These are phyloP conservation scores for Arctopsyche grandis DNA, from an alignment of 1,140 invertebrate species.

Conservation along the genomic window DNA sequence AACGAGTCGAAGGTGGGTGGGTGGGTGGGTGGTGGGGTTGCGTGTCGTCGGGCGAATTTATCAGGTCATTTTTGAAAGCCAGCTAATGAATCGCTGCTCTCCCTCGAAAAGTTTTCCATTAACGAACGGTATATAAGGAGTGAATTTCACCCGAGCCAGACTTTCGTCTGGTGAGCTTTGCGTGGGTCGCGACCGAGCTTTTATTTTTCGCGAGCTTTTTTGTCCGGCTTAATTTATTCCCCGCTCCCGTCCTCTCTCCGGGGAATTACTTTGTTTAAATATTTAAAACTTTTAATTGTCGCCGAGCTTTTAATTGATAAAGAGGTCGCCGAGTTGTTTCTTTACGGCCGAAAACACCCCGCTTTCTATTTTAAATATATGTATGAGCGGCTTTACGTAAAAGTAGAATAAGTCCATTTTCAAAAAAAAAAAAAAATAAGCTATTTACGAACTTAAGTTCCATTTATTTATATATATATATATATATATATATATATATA, in stretches of 20 bases:
- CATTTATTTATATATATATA: no score
- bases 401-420: no score
- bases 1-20: no score
- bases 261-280: slow-evolving; percentile 21
- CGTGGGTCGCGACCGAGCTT: neutral
- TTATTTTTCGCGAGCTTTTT: slow-evolving; percentile 17
- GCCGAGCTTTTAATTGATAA: slow-evolving; percentile 22
- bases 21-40: no score
- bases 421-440: no score
- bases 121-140: neutral
- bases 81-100: slow-evolving; percentile 6
- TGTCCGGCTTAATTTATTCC: slow-evolving; percentile 16
- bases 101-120: slow-evolving; percentile 15
- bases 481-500: no score
- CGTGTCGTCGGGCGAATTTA: no score
- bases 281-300: slow-evolving; percentile 25
- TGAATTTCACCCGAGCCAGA: neutral
- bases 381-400: no score
- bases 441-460: no score
- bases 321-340: slow-evolving; percentile 16
- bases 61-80: no score
- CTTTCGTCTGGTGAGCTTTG: neutral
- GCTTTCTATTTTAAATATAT: neutral
- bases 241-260: neutral
- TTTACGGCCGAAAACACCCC: neutral